Evolutionary conservation across 2,113 vertebrate genomes (phyloP).

Genomic region (Carassius gibelio): DNA sequence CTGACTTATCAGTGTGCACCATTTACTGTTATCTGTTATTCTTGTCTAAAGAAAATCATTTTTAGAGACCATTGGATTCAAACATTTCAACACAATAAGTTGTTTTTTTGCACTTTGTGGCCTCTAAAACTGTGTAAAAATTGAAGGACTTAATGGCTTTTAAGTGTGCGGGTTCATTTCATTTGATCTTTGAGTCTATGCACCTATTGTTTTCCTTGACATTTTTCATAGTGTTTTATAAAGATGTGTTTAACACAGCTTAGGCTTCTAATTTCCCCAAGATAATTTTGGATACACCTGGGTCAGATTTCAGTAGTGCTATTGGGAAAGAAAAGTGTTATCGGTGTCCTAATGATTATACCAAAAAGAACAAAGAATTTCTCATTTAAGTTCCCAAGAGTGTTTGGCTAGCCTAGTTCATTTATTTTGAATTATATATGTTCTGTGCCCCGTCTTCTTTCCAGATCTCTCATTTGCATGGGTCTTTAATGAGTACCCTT

Average conservation of each 20-base stretch:
- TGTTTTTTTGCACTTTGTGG: neutral
- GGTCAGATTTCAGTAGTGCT: neutral
- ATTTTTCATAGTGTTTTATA: neutral
- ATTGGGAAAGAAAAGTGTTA: neutral
- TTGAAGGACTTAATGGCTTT: neutral
- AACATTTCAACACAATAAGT: neutral
- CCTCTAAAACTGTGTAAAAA: neutral
- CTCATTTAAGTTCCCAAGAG: neutral
- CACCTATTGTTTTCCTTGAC: neutral
- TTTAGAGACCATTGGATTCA: neutral
- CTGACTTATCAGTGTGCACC: no score
- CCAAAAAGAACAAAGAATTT: neutral
- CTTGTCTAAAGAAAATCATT: neutral
- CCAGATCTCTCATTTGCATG: constrained; percentile 86
- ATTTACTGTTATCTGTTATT: neutral
- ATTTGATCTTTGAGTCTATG: neutral
- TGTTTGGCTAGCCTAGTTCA: neutral
- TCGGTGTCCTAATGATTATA: neutral
- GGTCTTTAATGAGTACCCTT: constrained; percentile 91
- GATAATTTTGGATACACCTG: neutral
- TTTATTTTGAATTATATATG: constrained; percentile 13
- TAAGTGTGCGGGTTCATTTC: neutral
- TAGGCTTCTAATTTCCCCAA: neutral
- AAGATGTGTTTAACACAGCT: neutral
- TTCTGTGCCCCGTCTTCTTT: constrained; percentile 27